Conservation (phyloP, 92 coral and sea anemone genomes). For the Anthopleura xanthogrammica region DNA sequence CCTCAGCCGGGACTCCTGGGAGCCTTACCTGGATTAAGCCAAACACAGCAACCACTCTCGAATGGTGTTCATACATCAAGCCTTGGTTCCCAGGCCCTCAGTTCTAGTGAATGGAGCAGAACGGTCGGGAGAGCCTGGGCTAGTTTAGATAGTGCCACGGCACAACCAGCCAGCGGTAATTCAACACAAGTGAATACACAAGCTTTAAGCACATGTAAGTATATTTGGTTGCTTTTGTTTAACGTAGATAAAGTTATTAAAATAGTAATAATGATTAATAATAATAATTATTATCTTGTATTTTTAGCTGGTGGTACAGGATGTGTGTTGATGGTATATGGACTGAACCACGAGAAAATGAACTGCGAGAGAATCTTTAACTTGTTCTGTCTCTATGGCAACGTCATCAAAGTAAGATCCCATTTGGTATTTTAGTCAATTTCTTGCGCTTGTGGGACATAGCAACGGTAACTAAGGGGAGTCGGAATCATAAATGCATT, state of each 20-base stretch:
- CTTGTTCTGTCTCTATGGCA: conserved; percentile 98
- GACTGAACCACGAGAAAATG: conserved; percentile 93
- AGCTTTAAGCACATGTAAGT: conserved; percentile 62
- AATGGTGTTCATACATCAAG: conserved; percentile 32
- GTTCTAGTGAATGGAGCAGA: conserved; percentile 41
- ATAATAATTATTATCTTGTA: not conserved
- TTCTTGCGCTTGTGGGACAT: too few species aligned
- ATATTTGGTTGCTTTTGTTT: not conserved
- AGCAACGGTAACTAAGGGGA: too few species aligned
- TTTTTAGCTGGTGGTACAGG: conserved; percentile 80
- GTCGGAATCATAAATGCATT: too few species aligned
- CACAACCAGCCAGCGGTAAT: conserved; percentile 14
- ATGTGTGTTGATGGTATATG: conserved; percentile 96
- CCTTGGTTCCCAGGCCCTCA: conserved; percentile 29
- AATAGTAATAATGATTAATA: too few species aligned
- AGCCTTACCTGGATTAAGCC: conserved; percentile 75
- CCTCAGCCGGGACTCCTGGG: conserved; percentile 81
- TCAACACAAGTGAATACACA: conserved; percentile 46
- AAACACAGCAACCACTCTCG: conserved; percentile 48
- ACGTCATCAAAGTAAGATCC: conserved; percentile 89
- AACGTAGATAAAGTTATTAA: too few species aligned
- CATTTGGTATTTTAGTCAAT: not conserved
- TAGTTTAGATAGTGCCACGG: conserved; percentile 20
- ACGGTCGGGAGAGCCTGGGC: conserved; percentile 43
- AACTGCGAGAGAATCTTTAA: conserved; percentile 97